phyloP scores from a whole-genome alignment of 2,797 vertebrate genomes.

The Molossus molossus region DNA sequence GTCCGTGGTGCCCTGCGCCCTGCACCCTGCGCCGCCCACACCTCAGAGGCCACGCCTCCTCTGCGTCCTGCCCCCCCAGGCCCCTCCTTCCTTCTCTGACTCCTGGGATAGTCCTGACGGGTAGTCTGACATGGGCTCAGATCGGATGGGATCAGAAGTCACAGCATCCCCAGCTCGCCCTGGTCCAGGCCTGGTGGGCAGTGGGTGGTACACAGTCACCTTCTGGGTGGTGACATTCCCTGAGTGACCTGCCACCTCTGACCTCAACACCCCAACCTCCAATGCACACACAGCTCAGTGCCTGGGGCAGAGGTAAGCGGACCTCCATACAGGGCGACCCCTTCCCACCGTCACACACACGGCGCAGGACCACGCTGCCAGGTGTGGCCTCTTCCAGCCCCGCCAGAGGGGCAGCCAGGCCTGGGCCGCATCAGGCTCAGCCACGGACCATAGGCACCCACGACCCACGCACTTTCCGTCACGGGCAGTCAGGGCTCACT shows the following conservation, averaged over 20 bases:
- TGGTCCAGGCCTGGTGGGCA: accelerated
- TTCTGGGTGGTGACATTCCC: background rate
- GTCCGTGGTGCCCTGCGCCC: background rate
- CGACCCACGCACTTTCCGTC: accelerated
- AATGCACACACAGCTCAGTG: no score
- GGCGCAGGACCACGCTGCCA: accelerated
- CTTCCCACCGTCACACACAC: accelerated
- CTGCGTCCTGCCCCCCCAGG: accelerated
- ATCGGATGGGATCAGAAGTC: accelerated
- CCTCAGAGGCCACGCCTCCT: accelerated
- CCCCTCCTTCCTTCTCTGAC: no score
- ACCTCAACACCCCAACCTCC: background rate
- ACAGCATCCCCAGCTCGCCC: accelerated
- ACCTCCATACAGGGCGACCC: background rate
- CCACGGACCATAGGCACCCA: background rate
- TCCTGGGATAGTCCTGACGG: accelerated
- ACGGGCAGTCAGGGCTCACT: background rate
- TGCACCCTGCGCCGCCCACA: accelerated
- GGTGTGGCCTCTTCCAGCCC: no score
- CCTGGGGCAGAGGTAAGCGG: background rate
- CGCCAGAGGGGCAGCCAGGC: background rate
- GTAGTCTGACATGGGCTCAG: background rate
- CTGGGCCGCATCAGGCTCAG: background rate
- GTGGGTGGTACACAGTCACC: background rate
- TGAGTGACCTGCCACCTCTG: background rate